phyloP scores from a whole-genome alignment of 2,113 vertebrate genomes.

The Engystomops pustulosus region DNA sequence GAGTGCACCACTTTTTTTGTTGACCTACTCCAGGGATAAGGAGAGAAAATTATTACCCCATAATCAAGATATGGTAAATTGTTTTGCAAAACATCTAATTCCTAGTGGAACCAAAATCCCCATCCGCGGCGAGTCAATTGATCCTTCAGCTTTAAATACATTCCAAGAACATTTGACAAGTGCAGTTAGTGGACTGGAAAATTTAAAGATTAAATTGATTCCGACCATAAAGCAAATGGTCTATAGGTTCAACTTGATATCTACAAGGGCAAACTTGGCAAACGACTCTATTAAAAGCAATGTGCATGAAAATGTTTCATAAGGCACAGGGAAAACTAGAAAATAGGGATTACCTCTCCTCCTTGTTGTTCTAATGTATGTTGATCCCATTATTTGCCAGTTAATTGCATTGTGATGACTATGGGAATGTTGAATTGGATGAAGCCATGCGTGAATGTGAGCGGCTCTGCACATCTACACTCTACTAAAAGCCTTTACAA shows the following conservation, averaged over 20 bases:
- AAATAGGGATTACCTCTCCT: constrained; percentile 3
- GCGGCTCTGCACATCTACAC: neutral
- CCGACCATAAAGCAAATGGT: constrained; percentile 24
- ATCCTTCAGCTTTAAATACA: constrained; percentile 43
- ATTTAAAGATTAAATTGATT: constrained; percentile 44
- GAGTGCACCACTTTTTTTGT: too few species aligned
- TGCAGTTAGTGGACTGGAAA: constrained; percentile 37
- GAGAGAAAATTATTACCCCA: too few species aligned
- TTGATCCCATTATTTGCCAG: constrained; percentile 27
- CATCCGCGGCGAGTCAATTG: neutral
- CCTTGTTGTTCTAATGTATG: constrained; percentile 28
- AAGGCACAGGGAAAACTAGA: neutral
- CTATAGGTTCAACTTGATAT: constrained; percentile 35
- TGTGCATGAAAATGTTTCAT: constrained; percentile 16
- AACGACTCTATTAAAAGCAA: constrained; percentile 31
- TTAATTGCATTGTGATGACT: constrained; percentile 27
- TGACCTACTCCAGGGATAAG: too few species aligned
- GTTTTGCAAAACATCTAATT: constrained; percentile 14
- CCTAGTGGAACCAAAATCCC: neutral
- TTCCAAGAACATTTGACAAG: constrained; percentile 35
- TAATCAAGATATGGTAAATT: neutral
- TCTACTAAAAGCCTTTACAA: neutral
- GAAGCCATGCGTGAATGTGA: constrained; percentile 22
- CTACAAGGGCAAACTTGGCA: constrained; percentile 36
- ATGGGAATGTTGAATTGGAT: constrained; percentile 8